A percentile compares a stretch with the other conserved stretches of the same genome.
These are phyloP conservation scores for Agelaius phoeniceus DNA, from an alignment of 2,113 vertebrate species.

Conservation along the genomic window DNA sequence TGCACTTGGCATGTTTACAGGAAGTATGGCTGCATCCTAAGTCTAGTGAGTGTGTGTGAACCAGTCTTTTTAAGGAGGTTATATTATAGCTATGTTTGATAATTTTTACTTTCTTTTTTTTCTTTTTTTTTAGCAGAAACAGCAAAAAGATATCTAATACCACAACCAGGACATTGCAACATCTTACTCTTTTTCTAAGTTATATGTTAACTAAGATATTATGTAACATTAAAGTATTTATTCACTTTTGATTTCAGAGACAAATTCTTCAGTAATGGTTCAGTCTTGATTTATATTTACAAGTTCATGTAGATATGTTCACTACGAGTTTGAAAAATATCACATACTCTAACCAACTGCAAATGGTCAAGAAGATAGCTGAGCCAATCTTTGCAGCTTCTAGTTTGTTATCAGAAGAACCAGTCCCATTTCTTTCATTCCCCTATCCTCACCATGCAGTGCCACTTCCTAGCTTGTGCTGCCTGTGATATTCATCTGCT, in stretches of 20 bases:
- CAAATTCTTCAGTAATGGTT: background rate
- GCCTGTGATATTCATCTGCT: background rate
- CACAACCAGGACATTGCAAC: constrained; percentile 4
- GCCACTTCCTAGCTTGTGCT: background rate
- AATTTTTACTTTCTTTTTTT: background rate
- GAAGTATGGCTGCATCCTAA: background rate
- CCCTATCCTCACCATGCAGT: background rate
- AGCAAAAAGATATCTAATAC: background rate
- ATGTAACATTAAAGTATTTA: constrained; percentile 51
- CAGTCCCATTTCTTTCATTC: background rate
- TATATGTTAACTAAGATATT: constrained; percentile 57
- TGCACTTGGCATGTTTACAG: background rate
- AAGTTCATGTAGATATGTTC: background rate
- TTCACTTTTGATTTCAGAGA: constrained; percentile 18
- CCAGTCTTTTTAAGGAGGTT: background rate
- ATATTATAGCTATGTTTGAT: background rate
- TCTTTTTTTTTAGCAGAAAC: background rate
- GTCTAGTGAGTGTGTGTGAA: background rate
- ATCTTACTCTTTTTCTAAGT: constrained; percentile 23
- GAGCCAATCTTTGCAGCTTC: background rate
- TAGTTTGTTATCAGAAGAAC: background rate
- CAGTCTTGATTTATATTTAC: background rate
- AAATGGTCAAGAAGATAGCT: background rate
- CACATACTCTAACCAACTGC: background rate
- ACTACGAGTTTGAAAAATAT: background rate